These are phyloP conservation scores for Polydrusus tereticollis DNA, from an alignment of 2,888 invertebrate genomes.

Conservation along the genomic window DNA sequence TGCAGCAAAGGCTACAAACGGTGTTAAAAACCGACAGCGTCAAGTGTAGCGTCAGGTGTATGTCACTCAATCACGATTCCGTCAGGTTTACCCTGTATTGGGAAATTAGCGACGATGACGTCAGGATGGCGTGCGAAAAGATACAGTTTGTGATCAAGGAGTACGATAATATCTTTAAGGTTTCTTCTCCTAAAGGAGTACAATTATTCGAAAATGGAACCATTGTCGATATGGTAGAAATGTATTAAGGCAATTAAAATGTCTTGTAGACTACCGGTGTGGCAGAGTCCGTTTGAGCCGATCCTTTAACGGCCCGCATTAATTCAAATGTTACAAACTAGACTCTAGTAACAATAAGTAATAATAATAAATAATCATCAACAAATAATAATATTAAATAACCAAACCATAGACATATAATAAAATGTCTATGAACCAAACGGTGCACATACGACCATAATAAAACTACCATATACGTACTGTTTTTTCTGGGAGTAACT, in stretches of 20 bases:
- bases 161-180: conserved; percentile 61
- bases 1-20: conserved; percentile 70
- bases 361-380: too few relatives aligned
- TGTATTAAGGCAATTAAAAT: neutral
- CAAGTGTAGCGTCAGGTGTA: conserved; percentile 72
- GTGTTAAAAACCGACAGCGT: conserved; percentile 69
- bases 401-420: too few relatives aligned
- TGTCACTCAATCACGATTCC: conserved; percentile 72
- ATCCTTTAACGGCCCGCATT: too few relatives aligned
- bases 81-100: conserved; percentile 80
- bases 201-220: neutral
- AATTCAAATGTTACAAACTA: too few relatives aligned
- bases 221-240: neutral
- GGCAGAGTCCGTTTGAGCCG: too few relatives aligned
- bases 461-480: too few relatives aligned
- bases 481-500: too few relatives aligned
- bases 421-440: too few relatives aligned
- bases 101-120: conserved; percentile 78
- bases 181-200: neutral
- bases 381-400: too few relatives aligned
- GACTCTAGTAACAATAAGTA: too few relatives aligned
- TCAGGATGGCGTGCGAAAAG: conserved; percentile 80
- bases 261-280: too few relatives aligned
- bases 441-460: too few relatives aligned
- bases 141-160: conserved; percentile 79